These are phyloP conservation scores for Pegoplata infirma DNA, from an alignment of 2,888 invertebrate genomes.

Conservation along the genomic window DNA sequence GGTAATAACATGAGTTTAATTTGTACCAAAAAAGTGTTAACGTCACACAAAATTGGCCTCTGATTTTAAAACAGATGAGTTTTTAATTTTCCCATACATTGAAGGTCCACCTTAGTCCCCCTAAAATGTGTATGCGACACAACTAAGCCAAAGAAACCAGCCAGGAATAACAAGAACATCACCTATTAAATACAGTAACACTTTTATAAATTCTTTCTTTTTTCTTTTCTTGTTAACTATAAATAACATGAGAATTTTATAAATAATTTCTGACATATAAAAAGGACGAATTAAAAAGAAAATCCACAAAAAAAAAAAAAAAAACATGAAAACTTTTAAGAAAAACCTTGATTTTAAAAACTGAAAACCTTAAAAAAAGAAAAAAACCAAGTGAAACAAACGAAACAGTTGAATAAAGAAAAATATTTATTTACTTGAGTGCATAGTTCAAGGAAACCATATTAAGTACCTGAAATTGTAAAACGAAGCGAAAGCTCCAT, in stretches of 20 bases:
- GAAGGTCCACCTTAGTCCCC: too few species aligned
- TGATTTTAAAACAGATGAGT: too few species aligned
- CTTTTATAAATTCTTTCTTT: conserved; percentile 21
- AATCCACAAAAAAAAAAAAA: neutral
- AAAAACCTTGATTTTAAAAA: conserved; percentile 6
- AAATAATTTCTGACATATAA: conserved; percentile 29
- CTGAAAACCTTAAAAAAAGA: neutral
- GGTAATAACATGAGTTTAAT: too few species aligned
- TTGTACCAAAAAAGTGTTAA: too few species aligned
- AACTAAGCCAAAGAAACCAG: neutral
- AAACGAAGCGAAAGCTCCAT: neutral
- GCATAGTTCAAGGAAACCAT: conserved; percentile 45
- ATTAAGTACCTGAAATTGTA: conserved; percentile 9
- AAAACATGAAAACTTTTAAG: neutral
- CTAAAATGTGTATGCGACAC: too few species aligned
- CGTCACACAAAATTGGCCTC: too few species aligned
- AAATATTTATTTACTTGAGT: conserved; percentile 27
- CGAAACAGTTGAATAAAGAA: neutral
- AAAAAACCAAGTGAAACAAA: too few species aligned
- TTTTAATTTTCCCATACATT: too few species aligned
- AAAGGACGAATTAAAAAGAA: neutral
- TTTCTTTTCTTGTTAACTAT: conserved; percentile 2
- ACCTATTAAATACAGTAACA: neutral
- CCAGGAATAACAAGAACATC: conserved; percentile 2
- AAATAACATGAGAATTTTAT: conserved; percentile 18